These are phyloP conservation scores for Chelonus formosanus DNA, from an alignment of 2,888 invertebrate species.

Conservation along the genomic window DNA sequence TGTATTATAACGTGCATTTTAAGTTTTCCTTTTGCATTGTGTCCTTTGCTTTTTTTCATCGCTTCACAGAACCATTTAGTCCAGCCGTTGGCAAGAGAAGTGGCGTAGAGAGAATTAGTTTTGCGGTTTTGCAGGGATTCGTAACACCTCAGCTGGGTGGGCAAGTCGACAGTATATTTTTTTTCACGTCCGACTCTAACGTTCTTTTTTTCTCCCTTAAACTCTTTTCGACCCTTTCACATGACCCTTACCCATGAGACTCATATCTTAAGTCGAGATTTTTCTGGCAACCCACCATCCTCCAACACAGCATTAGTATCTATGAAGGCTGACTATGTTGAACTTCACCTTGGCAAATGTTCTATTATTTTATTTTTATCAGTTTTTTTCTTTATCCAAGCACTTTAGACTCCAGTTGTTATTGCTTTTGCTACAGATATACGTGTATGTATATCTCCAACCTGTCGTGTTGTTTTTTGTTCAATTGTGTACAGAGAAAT, in stretches of 20 bases:
- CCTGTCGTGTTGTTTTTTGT: no score
- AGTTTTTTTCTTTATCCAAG: no score
- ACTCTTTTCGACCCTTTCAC: neutral
- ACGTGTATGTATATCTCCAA: no score
- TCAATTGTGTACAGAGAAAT: no score
- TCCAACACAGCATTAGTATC: no score
- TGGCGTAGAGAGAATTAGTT: constrained; percentile 43
- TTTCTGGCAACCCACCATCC: constrained; percentile 6
- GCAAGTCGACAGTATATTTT: constrained; percentile 8
- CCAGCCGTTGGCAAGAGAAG: constrained; percentile 27
- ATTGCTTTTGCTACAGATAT: no score
- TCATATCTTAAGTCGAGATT: constrained; percentile 24
- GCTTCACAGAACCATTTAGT: constrained; percentile 29
- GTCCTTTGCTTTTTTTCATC: constrained; percentile 20
- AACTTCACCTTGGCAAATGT: no score
- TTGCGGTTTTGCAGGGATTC: constrained; percentile 39
- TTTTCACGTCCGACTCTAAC: neutral
- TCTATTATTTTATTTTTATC: no score
- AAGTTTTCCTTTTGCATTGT: neutral
- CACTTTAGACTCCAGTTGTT: no score
- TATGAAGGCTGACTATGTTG: no score
- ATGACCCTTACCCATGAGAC: neutral
- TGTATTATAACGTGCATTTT: neutral
- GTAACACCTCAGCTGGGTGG: constrained; percentile 18
- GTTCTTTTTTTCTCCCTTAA: neutral